phyloP scores from a whole-genome alignment of 2,113 vertebrate species.

The Seriola aureovittata region DNA sequence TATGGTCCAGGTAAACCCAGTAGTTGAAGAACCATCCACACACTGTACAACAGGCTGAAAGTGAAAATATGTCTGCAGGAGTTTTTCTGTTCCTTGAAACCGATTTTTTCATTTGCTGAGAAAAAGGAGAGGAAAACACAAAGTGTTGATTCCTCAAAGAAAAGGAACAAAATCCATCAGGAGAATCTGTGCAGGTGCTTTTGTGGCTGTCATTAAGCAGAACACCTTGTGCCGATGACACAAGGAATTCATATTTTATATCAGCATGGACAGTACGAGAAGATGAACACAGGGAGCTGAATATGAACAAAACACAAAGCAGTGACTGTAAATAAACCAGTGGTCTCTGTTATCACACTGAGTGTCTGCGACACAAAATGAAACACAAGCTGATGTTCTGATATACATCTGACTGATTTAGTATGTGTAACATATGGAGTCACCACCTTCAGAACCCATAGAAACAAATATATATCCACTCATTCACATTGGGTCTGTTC shows the following conservation, averaged over 20 bases:
- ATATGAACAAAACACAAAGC: neutral
- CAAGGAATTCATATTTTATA: neutral
- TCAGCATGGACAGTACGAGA: neutral
- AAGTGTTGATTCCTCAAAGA: neutral
- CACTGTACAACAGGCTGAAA: neutral
- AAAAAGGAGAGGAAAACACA: neutral
- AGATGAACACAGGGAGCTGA: neutral
- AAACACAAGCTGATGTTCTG: neutral
- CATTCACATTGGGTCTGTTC: conserved; percentile 11
- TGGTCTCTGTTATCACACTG: neutral
- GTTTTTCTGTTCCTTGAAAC: neutral
- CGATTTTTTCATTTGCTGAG: neutral
- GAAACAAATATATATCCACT: conserved; percentile 2
- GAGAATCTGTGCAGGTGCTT: neutral
- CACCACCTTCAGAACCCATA: neutral
- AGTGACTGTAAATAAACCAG: neutral
- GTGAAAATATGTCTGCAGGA: neutral
- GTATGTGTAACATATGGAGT: neutral
- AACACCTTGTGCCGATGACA: neutral
- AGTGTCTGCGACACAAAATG: neutral
- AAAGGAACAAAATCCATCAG: neutral
- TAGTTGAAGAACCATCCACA: neutral
- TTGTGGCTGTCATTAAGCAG: conserved; percentile 7
- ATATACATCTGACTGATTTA: conserved; percentile 2
- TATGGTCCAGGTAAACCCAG: neutral